These are phyloP conservation scores for Caenorhabditis panamensis DNA, from an alignment of 2,888 invertebrate species.

Conservation along the genomic window DNA sequence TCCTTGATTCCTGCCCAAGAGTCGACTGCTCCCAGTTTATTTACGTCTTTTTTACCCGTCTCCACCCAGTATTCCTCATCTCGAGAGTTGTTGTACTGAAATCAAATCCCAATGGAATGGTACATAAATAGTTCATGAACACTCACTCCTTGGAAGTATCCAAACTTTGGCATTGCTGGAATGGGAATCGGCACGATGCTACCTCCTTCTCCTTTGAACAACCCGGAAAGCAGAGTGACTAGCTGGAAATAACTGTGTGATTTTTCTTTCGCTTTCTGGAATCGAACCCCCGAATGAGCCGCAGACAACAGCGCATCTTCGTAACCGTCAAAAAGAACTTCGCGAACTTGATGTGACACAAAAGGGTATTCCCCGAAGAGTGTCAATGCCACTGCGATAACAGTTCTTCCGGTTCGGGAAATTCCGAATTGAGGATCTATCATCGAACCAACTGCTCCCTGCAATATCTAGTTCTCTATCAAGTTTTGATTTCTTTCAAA, in stretches of 20 bases:
- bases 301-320: slow-evolving; percentile 73
- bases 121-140: neutral
- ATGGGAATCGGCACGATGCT: slow-evolving; percentile 76
- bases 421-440: slow-evolving; percentile 72
- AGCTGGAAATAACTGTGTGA: slow-evolving; percentile 36
- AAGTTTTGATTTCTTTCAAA: slow-evolving; percentile 8
- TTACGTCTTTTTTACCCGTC: slow-evolving; percentile 74
- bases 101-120: neutral
- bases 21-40: slow-evolving; percentile 69
- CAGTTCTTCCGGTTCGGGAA: slow-evolving; percentile 46
- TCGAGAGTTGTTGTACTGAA: slow-evolving; percentile 77
- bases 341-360: slow-evolving; percentile 72
- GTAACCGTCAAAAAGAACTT: slow-evolving; percentile 77
- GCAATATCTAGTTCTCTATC: neutral
- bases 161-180: slow-evolving; percentile 74
- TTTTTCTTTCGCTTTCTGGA: slow-evolving; percentile 7
- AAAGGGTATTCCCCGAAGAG: slow-evolving; percentile 73
- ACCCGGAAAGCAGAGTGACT: slow-evolving; percentile 53
- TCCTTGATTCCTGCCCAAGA: slow-evolving; percentile 68
- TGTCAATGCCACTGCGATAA: slow-evolving; percentile 64
- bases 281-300: slow-evolving; percentile 66
- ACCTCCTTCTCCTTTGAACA: slow-evolving; percentile 60
- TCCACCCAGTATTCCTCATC: slow-evolving; percentile 76
- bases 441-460: slow-evolving; percentile 74
- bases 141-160: slow-evolving; percentile 73